Evolutionary conservation across 2,113 vertebrate genomes (phyloP).

Genomic region (Chionis minor): DNA sequence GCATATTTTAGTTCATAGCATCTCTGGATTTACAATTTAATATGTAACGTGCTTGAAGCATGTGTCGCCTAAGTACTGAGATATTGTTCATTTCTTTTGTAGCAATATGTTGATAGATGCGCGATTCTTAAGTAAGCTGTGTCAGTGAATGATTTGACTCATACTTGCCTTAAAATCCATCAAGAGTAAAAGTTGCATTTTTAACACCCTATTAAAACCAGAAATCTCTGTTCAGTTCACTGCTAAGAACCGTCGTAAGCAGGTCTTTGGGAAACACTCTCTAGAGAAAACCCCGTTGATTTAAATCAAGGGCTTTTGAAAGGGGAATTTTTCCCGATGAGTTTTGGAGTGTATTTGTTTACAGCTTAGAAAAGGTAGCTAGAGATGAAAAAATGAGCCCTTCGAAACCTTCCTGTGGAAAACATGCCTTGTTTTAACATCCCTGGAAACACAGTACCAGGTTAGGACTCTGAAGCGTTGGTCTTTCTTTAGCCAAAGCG

Average conservation of each 20-base stretch:
- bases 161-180: not conserved
- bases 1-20: not conserved
- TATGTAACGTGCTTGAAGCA: not conserved
- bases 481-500: constrained; percentile 66
- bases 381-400: not conserved
- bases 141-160: not conserved
- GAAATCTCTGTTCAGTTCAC: not conserved
- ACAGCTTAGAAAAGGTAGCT: not conserved
- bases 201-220: not conserved
- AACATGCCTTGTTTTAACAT: not conserved
- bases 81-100: not conserved
- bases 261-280: not conserved
- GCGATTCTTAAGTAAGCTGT: not conserved
- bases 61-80: not conserved
- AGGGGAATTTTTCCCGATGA: not conserved
- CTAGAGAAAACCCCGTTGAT: not conserved
- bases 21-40: not conserved
- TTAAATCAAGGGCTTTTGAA: not conserved
- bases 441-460: constrained; percentile 11
- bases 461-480: constrained; percentile 25
- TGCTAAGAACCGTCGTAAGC: not conserved
- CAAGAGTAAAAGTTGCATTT: not conserved
- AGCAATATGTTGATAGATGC: not conserved
- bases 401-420: not conserved
- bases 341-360: not conserved